These are phyloP conservation scores for Zophobas atratus DNA, from an alignment of 1,140 invertebrate genomes.

Conservation along the genomic window DNA sequence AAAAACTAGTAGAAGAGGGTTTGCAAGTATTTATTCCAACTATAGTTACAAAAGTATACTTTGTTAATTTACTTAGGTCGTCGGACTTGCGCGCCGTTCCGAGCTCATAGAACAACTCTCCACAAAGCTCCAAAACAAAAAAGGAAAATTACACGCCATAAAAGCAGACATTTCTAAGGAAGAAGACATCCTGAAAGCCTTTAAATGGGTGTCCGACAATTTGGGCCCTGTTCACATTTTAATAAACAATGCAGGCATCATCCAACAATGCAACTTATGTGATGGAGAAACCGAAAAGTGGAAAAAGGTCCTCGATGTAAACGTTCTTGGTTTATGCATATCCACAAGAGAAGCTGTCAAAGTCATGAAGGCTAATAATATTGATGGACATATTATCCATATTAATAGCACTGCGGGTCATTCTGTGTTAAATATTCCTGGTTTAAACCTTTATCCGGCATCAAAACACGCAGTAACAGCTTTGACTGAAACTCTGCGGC, in stretches of 20 bases:
- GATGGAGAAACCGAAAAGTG: constrained; percentile 69
- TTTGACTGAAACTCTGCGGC: not conserved
- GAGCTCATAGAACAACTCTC: constrained; percentile 70
- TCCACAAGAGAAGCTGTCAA: constrained; percentile 76
- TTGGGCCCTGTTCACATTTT: constrained; percentile 79
- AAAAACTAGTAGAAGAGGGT: constrained; percentile 1
- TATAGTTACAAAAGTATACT: not conserved
- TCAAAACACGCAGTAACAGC: too few relatives aligned
- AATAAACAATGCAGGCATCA: constrained; percentile 83
- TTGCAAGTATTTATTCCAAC: constrained; percentile 1
- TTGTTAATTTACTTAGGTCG: constrained; percentile 66
- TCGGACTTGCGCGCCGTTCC: constrained; percentile 78
- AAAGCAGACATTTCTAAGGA: constrained; percentile 77
- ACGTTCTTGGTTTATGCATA: constrained; percentile 80
- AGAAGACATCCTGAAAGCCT: constrained; percentile 76
- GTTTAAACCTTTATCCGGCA: not conserved
- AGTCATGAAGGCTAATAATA: constrained; percentile 69
- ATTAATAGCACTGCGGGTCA: constrained; percentile 69
- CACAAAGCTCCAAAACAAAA: constrained; percentile 43
- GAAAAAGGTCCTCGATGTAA: constrained; percentile 72
- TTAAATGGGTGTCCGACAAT: constrained; percentile 74
- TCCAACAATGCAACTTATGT: constrained; percentile 72
- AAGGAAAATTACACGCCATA: constrained; percentile 68
- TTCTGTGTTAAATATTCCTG: not conserved
- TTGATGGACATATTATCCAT: constrained; percentile 63